phyloP scores from a whole-genome alignment of 2,797 vertebrate genomes.

The Chaunax sp. region DNA sequence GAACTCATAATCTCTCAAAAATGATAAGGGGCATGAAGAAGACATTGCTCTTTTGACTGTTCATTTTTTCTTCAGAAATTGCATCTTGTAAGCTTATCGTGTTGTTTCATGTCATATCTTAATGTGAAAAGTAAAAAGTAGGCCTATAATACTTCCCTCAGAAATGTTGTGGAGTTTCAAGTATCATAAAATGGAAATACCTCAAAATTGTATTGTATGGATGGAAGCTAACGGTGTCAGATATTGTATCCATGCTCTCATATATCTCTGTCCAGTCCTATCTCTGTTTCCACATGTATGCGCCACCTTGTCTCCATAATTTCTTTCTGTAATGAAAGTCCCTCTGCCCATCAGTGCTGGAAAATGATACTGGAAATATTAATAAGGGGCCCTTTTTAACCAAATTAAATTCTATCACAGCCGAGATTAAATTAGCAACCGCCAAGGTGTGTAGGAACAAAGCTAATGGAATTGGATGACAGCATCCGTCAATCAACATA shows the following conservation, averaged over 20 bases:
- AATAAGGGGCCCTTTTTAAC: slow-evolving; percentile 82
- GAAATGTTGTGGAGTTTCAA: neutral
- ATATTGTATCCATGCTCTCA: slow-evolving; percentile 63
- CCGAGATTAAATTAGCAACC: slow-evolving; percentile 82
- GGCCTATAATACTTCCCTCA: neutral
- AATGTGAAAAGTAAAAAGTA: neutral
- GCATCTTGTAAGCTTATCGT: too few relatives aligned
- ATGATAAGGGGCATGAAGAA: too few relatives aligned
- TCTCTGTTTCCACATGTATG: slow-evolving; percentile 53
- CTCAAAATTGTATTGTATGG: neutral
- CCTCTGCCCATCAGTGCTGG: slow-evolving; percentile 77
- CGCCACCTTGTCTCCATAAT: slow-evolving; percentile 68
- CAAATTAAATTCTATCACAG: slow-evolving; percentile 82
- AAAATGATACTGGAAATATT: slow-evolving; percentile 84
- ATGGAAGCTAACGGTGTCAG: slow-evolving; percentile 64
- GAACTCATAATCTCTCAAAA: too few relatives aligned
- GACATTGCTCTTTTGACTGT: too few relatives aligned
- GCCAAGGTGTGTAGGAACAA: slow-evolving; percentile 77
- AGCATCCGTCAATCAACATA: slow-evolving; percentile 78
- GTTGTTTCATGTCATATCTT: too few relatives aligned
- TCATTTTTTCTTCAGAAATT: too few relatives aligned
- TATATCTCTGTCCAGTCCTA: slow-evolving; percentile 71
- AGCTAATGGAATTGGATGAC: slow-evolving; percentile 82
- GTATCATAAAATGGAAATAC: neutral
- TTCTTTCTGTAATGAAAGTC: slow-evolving; percentile 82